phyloP scores from a whole-genome alignment of 37 sponge, comb jelly and placozoan genomes.

The Axinella damicornis region DNA sequence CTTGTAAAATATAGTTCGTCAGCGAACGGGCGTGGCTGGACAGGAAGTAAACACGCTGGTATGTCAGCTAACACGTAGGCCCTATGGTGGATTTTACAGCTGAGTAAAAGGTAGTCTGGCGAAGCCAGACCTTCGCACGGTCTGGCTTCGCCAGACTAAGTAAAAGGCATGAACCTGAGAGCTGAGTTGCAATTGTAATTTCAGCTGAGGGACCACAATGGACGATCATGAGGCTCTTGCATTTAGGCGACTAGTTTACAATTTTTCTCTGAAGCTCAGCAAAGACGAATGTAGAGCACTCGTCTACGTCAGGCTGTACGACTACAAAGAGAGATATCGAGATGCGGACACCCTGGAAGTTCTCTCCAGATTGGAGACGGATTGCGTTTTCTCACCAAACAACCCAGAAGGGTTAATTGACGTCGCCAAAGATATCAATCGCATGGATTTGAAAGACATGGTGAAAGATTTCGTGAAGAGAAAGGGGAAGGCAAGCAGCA shows the following conservation, averaged over 20 bases:
- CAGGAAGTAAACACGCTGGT: no score
- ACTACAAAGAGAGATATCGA: constrained; percentile 9
- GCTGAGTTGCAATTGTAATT: no score
- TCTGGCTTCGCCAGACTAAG: no score
- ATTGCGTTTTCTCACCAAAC: constrained; percentile 18
- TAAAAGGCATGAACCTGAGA: no score
- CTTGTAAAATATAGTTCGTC: no score
- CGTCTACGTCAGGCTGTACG: constrained; percentile 25
- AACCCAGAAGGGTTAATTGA: constrained; percentile 39
- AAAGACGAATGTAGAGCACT: constrained; percentile 7
- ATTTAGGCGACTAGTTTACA: constrained; percentile 32
- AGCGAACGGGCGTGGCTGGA: no score
- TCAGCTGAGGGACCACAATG: not conserved
- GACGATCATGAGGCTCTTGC: not conserved
- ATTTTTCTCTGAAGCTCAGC: constrained; percentile 15
- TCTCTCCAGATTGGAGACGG: constrained; percentile 35
- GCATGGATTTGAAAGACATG: constrained; percentile 26
- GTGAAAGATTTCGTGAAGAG: constrained; percentile 41
- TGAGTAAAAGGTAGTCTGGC: no score
- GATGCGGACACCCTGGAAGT: not conserved
- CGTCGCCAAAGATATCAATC: constrained; percentile 40
- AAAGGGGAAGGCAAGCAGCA: not conserved
- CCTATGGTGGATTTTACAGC: no score
- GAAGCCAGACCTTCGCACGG: no score
- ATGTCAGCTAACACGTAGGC: no score